Percentiles rank a stretch among this genome's conserved stretches.
Evolutionary conservation across 2,888 invertebrate species (phyloP).

Genomic region (Sylvicola cinctus): DNA sequence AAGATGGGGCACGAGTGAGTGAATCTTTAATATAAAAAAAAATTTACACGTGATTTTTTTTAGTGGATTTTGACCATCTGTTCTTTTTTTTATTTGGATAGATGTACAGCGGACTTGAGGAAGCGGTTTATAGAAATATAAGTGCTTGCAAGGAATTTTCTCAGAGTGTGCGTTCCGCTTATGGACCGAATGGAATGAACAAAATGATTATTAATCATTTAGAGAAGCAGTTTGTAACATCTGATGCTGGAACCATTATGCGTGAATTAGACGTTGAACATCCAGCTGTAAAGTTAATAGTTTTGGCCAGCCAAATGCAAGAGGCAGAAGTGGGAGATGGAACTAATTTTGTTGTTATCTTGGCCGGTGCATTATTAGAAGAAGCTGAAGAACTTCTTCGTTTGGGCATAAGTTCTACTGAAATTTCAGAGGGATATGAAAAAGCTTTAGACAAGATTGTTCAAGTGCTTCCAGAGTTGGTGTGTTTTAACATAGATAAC

Average conservation of each 20-base stretch:
- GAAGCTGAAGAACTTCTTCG: slow-evolving; percentile 80
- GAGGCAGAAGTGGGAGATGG: slow-evolving; percentile 98
- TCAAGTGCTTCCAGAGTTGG: slow-evolving; percentile 68
- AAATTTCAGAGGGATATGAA: slow-evolving; percentile 92
- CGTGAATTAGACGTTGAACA: slow-evolving; percentile 92
- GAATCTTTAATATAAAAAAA: slow-evolving; percentile 11
- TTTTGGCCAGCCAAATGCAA: slow-evolving; percentile 94
- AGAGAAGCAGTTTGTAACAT: slow-evolving; percentile 96
- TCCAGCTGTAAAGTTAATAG: slow-evolving; percentile 93
- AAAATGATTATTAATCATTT: slow-evolving; percentile 99
- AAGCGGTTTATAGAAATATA: slow-evolving; percentile 92
- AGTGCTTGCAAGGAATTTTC: slow-evolving; percentile 90
- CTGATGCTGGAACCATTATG: slow-evolving; percentile 97
- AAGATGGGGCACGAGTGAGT: slow-evolving; percentile 86
- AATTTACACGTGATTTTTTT: not conserved
- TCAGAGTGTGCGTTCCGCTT: slow-evolving; percentile 81
- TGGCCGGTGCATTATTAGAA: slow-evolving; percentile 83
- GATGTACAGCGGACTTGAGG: slow-evolving; percentile 81
- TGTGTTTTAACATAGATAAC: slow-evolving; percentile 29
- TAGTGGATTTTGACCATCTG: not conserved
- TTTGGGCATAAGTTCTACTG: slow-evolving; percentile 89
- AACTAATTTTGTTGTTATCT: slow-evolving; percentile 91
- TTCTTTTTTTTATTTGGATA: slow-evolving; percentile 15
- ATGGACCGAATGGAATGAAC: slow-evolving; percentile 97
- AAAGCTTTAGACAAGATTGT: slow-evolving; percentile 70